These are phyloP conservation scores for Chrysemys picta DNA, from an alignment of 2,113 vertebrate genomes.

Conservation along the genomic window DNA sequence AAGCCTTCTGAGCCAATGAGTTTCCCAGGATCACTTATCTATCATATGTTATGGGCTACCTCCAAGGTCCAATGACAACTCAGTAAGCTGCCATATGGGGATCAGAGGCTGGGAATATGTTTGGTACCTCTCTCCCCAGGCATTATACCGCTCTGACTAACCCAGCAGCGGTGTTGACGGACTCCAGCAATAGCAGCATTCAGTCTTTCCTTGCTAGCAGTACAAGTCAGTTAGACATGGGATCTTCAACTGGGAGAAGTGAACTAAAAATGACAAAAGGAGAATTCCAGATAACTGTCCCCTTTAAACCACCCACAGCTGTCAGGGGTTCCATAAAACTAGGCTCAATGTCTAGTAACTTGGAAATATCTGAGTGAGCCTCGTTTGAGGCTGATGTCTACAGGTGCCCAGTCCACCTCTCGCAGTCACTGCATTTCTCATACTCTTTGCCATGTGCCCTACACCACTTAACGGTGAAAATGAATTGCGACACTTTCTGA, in stretches of 20 bases:
- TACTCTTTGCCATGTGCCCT: not conserved
- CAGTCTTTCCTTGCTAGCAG: conserved; percentile 49
- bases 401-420: not conserved
- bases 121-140: not conserved
- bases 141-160: conserved; percentile 41
- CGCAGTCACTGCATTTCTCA: not conserved
- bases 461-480: not conserved
- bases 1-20: conserved; percentile 19
- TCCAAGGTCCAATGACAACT: not conserved
- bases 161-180: conserved; percentile 33
- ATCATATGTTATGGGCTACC: not conserved
- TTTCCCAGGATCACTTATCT: not conserved
- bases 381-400: not conserved
- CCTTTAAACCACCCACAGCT: not conserved
- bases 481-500: not conserved
- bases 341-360: rapidly evolving
- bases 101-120: not conserved
- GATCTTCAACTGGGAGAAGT: not conserved
- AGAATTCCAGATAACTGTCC: not conserved
- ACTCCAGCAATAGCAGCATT: conserved; percentile 54
- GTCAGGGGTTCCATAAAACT: not conserved
- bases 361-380: not conserved
- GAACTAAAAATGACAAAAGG: not conserved
- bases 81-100: not conserved
- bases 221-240: conserved; percentile 6